These are phyloP conservation scores for Bostrychus sinensis DNA, from an alignment of 2,113 vertebrate genomes.

Conservation along the genomic window DNA sequence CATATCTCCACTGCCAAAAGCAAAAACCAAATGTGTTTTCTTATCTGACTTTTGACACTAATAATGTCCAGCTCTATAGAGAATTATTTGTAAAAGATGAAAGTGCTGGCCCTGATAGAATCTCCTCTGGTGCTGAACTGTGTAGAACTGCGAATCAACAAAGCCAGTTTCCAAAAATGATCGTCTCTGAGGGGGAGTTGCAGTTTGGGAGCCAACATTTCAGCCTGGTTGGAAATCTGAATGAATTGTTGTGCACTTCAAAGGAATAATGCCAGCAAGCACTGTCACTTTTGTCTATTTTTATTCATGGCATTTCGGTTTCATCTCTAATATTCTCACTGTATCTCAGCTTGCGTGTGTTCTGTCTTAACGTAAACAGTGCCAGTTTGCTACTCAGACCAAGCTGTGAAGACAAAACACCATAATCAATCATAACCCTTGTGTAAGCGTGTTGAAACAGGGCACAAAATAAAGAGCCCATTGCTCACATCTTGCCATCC, in stretches of 20 bases:
- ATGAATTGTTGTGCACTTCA: conserved; percentile 29
- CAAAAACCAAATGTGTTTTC: conserved; percentile 8
- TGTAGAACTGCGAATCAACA: conserved; percentile 49
- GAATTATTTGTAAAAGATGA: conserved; percentile 29
- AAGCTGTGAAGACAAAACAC: conserved; percentile 32
- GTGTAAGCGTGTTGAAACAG: conserved; percentile 35
- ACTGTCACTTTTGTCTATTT: conserved; percentile 8
- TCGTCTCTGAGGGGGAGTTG: conserved; percentile 16
- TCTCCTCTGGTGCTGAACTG: conserved; percentile 31
- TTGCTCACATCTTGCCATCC: conserved; percentile 32
- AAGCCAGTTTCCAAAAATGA: conserved; percentile 23
- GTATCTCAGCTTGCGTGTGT: conserved; percentile 5
- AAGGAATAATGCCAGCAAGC: neutral
- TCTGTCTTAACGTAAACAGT: conserved; percentile 15
- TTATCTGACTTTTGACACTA: conserved; percentile 24
- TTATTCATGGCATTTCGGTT: conserved; percentile 22
- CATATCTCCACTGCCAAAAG: conserved; percentile 10
- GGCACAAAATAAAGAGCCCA: conserved; percentile 38
- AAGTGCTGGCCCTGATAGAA: conserved; percentile 32
- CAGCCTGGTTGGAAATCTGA: conserved; percentile 25
- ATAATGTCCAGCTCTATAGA: conserved; percentile 24
- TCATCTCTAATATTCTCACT: conserved; percentile 16
- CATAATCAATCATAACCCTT: conserved; percentile 46
- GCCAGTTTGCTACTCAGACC: conserved; percentile 15
- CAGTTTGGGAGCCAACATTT: conserved; percentile 30